Conservation (phyloP, 2,888 invertebrate species). For the Morpho deidamia region DNA sequence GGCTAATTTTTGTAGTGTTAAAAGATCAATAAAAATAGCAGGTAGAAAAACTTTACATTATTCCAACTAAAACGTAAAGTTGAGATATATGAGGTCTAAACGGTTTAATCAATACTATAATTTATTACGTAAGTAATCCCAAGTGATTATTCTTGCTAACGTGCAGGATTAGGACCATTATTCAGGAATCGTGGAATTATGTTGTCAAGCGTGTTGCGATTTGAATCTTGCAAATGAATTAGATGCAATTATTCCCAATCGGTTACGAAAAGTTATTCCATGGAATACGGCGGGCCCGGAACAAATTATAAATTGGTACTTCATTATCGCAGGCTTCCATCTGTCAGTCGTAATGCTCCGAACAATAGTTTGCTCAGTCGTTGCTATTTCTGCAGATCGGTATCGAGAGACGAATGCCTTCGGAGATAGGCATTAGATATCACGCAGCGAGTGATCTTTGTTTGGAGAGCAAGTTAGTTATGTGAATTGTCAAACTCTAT, state of each 20-base stretch:
- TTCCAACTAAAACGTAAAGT: neutral
- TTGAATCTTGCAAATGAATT: slow-evolving; percentile 22
- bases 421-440: slow-evolving; percentile 29
- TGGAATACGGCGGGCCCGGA: slow-evolving; percentile 14
- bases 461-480: slow-evolving; percentile 32
- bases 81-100: neutral
- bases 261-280: slow-evolving; percentile 1
- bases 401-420: slow-evolving; percentile 30
- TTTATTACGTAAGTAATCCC: slow-evolving; percentile 1
- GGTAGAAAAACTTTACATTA: no score
- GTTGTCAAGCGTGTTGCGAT: slow-evolving; percentile 16
- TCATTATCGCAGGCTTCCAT: slow-evolving; percentile 35
- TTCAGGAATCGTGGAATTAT: slow-evolving; percentile 17
- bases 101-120: neutral
- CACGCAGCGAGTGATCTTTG: slow-evolving; percentile 26
- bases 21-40: no score
- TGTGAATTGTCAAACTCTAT: slow-evolving; percentile 26
- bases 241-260: slow-evolving; percentile 18
- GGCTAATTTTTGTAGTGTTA: no score
- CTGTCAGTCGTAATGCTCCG: slow-evolving; percentile 35
- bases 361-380: slow-evolving; percentile 39
- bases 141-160: neutral
- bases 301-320: slow-evolving; percentile 30
- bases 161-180: slow-evolving; percentile 9
- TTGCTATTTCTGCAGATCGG: slow-evolving; percentile 26